Evolutionary conservation across 2,113 vertebrate species (phyloP).

Genomic region (Prionailurus bengalensis): DNA sequence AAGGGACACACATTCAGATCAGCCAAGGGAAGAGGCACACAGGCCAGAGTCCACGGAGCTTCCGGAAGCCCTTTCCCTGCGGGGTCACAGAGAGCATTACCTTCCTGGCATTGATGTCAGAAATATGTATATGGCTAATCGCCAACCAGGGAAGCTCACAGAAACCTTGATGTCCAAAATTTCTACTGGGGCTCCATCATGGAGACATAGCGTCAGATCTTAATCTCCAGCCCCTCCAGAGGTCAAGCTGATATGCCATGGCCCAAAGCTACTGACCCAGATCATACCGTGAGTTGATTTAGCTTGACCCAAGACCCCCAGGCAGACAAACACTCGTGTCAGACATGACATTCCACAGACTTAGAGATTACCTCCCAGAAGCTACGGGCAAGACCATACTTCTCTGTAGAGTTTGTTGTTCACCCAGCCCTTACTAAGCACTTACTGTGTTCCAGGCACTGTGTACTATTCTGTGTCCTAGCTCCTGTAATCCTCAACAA

Average conservation of each 20-base stretch:
- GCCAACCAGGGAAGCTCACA: background rate
- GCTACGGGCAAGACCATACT: background rate
- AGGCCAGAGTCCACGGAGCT: background rate
- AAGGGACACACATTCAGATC: background rate
- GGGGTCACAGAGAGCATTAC: background rate
- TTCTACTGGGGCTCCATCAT: background rate
- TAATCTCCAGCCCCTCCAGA: background rate
- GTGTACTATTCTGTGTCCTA: background rate
- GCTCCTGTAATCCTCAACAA: background rate
- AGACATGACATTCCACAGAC: background rate
- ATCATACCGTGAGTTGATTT: background rate
- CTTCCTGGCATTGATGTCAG: background rate
- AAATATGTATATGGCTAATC: accelerated
- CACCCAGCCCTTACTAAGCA: background rate
- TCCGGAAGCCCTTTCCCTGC: background rate
- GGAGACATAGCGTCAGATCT: background rate
- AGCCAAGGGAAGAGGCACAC: background rate
- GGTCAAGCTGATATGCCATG: background rate
- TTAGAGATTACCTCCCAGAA: background rate
- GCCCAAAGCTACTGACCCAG: background rate
- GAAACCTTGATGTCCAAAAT: background rate
- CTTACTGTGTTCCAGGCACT: background rate
- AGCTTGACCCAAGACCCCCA: background rate
- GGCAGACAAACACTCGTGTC: background rate
- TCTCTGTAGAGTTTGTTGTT: background rate